These are phyloP conservation scores for Syngnathus floridae DNA, from an alignment of 2,113 vertebrate genomes.

Conservation along the genomic window DNA sequence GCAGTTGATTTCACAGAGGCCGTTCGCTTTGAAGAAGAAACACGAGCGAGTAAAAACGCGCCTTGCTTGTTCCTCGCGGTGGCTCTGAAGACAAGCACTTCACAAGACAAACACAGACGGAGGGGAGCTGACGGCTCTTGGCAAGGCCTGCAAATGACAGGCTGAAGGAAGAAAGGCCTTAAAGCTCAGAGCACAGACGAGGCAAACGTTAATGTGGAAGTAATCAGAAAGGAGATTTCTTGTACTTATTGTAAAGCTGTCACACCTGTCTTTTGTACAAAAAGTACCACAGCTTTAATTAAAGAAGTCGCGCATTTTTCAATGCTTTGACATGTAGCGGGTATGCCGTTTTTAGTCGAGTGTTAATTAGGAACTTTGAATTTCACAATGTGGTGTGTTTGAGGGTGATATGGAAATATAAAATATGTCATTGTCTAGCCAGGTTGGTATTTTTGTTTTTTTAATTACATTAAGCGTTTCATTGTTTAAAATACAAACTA, in stretches of 20 bases:
- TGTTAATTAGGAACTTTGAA: conserved; percentile 47
- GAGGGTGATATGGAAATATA: not conserved
- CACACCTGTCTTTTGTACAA: conserved; percentile 47
- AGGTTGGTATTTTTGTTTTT: not conserved
- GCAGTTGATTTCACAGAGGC: conserved; percentile 52
- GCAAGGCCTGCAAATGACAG: conserved; percentile 54
- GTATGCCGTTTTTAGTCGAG: conserved; percentile 43
- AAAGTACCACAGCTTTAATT: conserved; percentile 59
- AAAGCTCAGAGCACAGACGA: conserved; percentile 40
- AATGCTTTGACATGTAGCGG: conserved; percentile 34
- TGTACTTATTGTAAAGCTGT: conserved; percentile 59
- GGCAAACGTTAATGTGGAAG: conserved; percentile 48
- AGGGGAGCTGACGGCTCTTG: conserved; percentile 58
- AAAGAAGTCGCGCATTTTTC: conserved; percentile 59
- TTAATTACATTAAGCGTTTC: not conserved
- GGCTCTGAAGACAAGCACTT: conserved; percentile 60
- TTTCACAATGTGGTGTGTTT: conserved; percentile 17
- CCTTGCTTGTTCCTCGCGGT: conserved; percentile 48
- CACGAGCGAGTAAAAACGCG: conserved; percentile 33
- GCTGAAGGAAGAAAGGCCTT: conserved; percentile 44
- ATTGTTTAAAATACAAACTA: not conserved
- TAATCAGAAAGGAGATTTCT: conserved; percentile 61
- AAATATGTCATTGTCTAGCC: not conserved
- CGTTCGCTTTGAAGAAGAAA: conserved; percentile 62
- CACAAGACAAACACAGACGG: conserved; percentile 63